A percentile compares a stretch with the other conserved stretches of the same genome.
Conservation (phyloP, 2,113 vertebrate species). For the Raja brachyura region DNA sequence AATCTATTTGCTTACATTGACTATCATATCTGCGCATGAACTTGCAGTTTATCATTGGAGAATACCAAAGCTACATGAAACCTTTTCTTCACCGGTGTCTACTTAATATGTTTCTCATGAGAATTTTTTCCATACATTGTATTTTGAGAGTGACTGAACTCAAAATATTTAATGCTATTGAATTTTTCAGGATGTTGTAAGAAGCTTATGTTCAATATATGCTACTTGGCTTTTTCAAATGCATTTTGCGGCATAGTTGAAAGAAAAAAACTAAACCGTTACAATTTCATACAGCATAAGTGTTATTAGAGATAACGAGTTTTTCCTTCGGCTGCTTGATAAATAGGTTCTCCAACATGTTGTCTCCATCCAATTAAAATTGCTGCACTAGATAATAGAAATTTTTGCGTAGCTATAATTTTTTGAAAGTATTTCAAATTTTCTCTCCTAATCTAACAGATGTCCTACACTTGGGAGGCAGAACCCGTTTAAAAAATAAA, state of each 20-base stretch:
- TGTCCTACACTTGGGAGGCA: neutral
- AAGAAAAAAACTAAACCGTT: neutral
- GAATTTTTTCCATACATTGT: neutral
- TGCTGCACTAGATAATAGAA: neutral
- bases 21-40: neutral
- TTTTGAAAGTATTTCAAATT: neutral
- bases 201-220: neutral
- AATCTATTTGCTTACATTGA: neutral
- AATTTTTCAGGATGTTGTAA: neutral
- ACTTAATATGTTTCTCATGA: neutral
- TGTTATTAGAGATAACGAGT: neutral
- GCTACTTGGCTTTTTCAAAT: neutral
- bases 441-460: neutral
- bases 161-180: neutral
- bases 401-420: neutral
- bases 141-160: neutral
- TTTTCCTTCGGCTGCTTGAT: neutral
- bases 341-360: neutral
- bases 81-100: neutral
- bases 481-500: neutral
- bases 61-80: neutral
- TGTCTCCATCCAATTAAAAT: neutral
- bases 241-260: neutral
- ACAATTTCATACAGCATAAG: neutral
- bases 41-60: neutral